These are phyloP conservation scores for Xiphorhynchus elegans DNA, from an alignment of 2,113 vertebrate species.

Conservation along the genomic window DNA sequence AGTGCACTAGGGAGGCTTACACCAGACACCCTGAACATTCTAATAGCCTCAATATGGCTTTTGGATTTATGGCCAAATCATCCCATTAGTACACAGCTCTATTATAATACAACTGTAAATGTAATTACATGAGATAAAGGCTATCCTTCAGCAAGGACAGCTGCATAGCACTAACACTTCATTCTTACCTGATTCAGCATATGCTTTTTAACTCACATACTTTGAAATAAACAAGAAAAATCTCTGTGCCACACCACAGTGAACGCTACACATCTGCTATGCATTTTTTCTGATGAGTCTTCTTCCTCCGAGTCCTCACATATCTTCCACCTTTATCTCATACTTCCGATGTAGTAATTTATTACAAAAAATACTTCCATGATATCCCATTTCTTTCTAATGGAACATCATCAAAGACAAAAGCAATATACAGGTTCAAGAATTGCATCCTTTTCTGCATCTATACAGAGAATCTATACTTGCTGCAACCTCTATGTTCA, in stretches of 20 bases:
- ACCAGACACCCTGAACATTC: background rate
- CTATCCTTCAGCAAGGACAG: background rate
- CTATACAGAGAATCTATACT: background rate
- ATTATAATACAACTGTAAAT: background rate
- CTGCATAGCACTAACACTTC: background rate
- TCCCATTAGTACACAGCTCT: background rate
- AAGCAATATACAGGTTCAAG: background rate
- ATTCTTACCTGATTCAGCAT: background rate
- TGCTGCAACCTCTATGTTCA: background rate
- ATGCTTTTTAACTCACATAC: background rate
- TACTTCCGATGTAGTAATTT: background rate
- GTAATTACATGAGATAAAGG: background rate
- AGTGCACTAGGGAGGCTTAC: background rate
- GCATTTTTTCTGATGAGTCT: background rate
- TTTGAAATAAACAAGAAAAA: background rate
- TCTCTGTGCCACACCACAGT: background rate
- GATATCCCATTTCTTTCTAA: background rate
- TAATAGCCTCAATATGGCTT: background rate
- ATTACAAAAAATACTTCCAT: background rate
- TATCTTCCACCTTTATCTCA: background rate
- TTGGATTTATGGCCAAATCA: background rate
- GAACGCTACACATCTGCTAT: background rate
- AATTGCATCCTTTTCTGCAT: background rate
- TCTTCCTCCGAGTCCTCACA: background rate
- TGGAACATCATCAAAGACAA: background rate